These are phyloP conservation scores for Phylloscopus whistleri DNA, from an alignment of 2,113 vertebrate species.

Conservation along the genomic window DNA sequence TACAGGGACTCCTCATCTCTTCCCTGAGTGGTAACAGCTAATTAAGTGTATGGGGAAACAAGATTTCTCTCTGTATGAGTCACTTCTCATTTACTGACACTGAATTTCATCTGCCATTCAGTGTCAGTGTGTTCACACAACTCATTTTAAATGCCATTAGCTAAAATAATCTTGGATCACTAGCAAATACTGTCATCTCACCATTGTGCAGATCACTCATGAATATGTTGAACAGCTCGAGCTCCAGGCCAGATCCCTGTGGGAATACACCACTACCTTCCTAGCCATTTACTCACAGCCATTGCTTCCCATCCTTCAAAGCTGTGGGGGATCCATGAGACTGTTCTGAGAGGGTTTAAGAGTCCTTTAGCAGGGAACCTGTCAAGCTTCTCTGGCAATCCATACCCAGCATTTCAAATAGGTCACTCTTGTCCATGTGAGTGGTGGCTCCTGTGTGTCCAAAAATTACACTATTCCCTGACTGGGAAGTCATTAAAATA, in stretches of 20 bases:
- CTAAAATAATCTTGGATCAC: not conserved
- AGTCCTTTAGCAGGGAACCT: not conserved
- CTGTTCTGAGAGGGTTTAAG: not conserved
- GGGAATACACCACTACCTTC: not conserved
- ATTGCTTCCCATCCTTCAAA: not conserved
- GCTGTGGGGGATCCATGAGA: not conserved
- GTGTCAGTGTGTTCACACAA: not conserved
- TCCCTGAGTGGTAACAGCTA: not conserved
- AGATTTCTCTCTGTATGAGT: not conserved
- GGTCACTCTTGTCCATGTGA: not conserved
- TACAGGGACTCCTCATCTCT: not conserved
- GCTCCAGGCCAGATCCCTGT: not conserved
- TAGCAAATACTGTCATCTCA: not conserved
- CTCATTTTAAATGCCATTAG: not conserved
- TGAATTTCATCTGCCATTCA: not conserved
- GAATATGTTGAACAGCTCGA: not conserved
- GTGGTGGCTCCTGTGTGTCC: not conserved
- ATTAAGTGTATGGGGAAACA: not conserved
- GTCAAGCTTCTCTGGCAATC: not conserved
- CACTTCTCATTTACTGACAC: not conserved
- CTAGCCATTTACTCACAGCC: not conserved
- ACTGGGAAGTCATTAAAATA: not conserved
- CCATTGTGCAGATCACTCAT: fast-evolving
- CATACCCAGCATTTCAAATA: not conserved
- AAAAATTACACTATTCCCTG: not conserved